A percentile compares a stretch with the other conserved stretches of the same genome.
phyloP scores from a whole-genome alignment of 2,113 vertebrate genomes.

The Sylvia atricapilla region DNA sequence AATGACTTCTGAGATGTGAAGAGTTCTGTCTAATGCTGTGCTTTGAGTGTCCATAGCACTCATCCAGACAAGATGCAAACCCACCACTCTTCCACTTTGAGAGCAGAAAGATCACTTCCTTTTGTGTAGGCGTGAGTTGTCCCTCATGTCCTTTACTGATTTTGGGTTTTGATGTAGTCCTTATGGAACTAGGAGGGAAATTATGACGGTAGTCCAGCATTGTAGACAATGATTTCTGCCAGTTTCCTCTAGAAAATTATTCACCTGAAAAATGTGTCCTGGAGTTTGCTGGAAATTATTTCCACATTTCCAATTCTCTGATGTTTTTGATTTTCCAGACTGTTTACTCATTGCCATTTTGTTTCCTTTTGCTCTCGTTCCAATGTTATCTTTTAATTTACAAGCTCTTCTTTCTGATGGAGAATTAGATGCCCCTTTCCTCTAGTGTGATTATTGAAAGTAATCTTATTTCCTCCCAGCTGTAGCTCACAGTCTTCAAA shows the following conservation, averaged over 20 bases:
- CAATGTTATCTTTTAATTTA: neutral
- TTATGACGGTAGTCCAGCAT: neutral
- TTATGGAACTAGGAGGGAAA: neutral
- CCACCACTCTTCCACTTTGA: neutral
- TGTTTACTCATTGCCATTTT: neutral
- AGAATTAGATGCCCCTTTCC: neutral
- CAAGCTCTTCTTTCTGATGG: neutral
- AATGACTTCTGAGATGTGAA: neutral
- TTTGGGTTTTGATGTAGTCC: neutral
- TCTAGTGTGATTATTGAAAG: neutral
- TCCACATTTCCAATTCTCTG: neutral
- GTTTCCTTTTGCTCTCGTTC: neutral
- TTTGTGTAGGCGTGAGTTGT: fast-evolving
- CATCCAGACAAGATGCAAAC: neutral
- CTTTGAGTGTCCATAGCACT: neutral
- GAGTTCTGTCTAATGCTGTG: neutral
- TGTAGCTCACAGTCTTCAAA: neutral
- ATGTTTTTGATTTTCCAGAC: neutral
- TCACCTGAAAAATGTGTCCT: neutral
- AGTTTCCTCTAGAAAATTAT: neutral
- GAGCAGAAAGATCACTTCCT: neutral
- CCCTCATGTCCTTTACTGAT: neutral
- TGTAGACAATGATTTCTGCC: neutral
- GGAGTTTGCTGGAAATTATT: neutral
- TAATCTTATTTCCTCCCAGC: neutral